phyloP scores from a whole-genome alignment of 2,888 invertebrate genomes.

The Danaus chrysippus region DNA sequence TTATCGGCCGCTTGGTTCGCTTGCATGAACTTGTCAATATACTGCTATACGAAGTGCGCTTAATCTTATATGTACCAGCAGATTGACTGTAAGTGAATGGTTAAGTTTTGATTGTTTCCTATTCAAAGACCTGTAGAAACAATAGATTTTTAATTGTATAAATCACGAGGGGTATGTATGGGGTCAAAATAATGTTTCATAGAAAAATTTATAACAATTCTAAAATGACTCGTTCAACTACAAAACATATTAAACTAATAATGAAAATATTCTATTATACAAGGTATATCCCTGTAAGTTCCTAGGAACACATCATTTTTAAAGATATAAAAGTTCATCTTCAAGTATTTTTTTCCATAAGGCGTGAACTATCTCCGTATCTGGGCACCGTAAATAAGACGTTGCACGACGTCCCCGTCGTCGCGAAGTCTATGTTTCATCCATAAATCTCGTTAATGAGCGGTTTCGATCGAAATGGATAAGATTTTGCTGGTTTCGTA shows the following conservation, averaged over 20 bases:
- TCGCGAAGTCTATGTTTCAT: slow-evolving; percentile 62
- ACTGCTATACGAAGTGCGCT: slow-evolving; percentile 45
- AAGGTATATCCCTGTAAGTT: not conserved
- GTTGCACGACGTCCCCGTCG: slow-evolving; percentile 62
- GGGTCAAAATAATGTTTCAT: too few species aligned
- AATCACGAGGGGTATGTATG: too few species aligned
- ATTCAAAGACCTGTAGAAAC: slow-evolving; percentile 17
- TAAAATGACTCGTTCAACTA: too few species aligned
- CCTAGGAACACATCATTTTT: not conserved
- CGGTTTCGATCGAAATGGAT: slow-evolving; percentile 65
- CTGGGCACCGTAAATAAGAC: slow-evolving; percentile 68
- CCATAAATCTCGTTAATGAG: slow-evolving; percentile 78
- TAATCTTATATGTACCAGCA: slow-evolving; percentile 45
- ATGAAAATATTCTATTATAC: not conserved
- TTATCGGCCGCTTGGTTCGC: slow-evolving; percentile 43
- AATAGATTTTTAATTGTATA: slow-evolving; percentile 12
- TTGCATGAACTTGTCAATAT: slow-evolving; percentile 64
- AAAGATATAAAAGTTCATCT: not conserved
- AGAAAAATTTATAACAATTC: too few species aligned
- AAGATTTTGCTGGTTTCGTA: slow-evolving; percentile 47
- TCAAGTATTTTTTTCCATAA: slow-evolving; percentile 38
- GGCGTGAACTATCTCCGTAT: slow-evolving; percentile 54
- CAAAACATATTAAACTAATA: too few species aligned
- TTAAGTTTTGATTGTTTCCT: slow-evolving; percentile 10
- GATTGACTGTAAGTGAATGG: slow-evolving; percentile 35